Conservation (phyloP, 2,888 invertebrate genomes). For the Eurois occulta region DNA sequence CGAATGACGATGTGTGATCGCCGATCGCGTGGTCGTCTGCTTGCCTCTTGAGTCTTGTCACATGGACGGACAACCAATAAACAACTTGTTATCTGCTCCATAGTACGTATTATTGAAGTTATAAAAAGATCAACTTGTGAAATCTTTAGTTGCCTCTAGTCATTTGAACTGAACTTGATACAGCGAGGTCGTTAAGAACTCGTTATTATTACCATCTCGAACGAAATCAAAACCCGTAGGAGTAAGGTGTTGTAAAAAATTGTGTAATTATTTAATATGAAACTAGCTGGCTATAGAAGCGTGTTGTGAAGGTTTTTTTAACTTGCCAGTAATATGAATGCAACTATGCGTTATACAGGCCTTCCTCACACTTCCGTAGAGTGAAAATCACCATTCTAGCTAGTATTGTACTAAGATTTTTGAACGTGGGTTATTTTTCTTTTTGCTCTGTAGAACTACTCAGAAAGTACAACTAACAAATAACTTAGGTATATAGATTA, state of each 20-base stretch:
- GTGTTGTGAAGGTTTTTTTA: neutral
- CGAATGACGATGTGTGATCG: constrained; percentile 40
- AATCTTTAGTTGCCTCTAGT: constrained; percentile 39
- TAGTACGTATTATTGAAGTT: constrained; percentile 55
- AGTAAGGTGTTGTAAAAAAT: constrained; percentile 11
- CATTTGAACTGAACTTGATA: constrained; percentile 33
- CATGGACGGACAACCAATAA: constrained; percentile 57
- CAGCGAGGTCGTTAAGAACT: constrained; percentile 39
- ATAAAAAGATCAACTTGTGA: constrained; percentile 53
- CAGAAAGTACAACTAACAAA: neutral
- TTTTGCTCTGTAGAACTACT: neutral
- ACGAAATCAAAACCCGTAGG: constrained; percentile 28
- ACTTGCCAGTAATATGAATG: neutral
- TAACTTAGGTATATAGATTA: too few relatives aligned
- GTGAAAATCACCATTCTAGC: neutral
- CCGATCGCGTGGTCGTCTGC: constrained; percentile 34
- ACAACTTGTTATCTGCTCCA: constrained; percentile 62
- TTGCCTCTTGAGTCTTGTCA: constrained; percentile 40
- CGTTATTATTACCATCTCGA: constrained; percentile 18
- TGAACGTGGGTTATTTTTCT: neutral
- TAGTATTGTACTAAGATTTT: neutral
- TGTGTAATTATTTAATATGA: constrained; percentile 14
- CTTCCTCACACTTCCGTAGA: neutral
- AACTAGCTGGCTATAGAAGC: neutral
- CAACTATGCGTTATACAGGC: neutral